These are phyloP conservation scores for Montifringilla adamsi DNA, from an alignment of 2,113 vertebrate species.

Conservation along the genomic window DNA sequence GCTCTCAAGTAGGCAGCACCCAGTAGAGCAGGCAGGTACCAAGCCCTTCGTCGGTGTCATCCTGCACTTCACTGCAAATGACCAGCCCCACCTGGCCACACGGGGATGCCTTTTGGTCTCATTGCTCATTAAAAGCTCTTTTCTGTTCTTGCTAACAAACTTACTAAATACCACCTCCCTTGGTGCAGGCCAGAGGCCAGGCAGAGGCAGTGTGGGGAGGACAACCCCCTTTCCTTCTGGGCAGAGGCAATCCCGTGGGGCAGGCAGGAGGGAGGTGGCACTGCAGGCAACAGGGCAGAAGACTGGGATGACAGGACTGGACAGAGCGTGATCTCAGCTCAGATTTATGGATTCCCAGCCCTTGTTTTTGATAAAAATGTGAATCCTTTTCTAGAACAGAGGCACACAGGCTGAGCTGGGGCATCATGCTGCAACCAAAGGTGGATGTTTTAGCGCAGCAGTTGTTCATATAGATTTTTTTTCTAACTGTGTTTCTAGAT, in stretches of 20 bases:
- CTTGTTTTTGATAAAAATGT: not conserved
- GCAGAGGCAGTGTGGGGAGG: not conserved
- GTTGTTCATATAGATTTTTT: not conserved
- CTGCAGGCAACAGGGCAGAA: not conserved
- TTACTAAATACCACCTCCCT: not conserved
- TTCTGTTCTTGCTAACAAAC: not conserved
- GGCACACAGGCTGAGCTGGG: not conserved
- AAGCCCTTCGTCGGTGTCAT: not conserved
- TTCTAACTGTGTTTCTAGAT: not conserved
- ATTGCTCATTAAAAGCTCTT: not conserved
- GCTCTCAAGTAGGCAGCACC: not conserved
- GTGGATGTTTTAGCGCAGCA: not conserved
- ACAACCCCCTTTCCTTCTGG: accelerated
- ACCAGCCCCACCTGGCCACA: not conserved
- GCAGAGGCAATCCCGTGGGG: not conserved
- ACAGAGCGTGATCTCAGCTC: not conserved
- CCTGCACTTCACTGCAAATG: not conserved
- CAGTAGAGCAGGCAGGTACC: not conserved
- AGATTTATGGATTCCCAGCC: not conserved
- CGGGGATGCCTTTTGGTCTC: not conserved
- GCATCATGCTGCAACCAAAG: not conserved
- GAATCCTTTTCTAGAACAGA: not conserved
- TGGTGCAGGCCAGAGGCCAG: accelerated
- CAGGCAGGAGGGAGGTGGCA: not conserved
- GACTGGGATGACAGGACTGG: accelerated